Base-by-base conservation (phyloP, 2,113 vertebrate genomes). In the Eptatretus burgeri region DNA sequence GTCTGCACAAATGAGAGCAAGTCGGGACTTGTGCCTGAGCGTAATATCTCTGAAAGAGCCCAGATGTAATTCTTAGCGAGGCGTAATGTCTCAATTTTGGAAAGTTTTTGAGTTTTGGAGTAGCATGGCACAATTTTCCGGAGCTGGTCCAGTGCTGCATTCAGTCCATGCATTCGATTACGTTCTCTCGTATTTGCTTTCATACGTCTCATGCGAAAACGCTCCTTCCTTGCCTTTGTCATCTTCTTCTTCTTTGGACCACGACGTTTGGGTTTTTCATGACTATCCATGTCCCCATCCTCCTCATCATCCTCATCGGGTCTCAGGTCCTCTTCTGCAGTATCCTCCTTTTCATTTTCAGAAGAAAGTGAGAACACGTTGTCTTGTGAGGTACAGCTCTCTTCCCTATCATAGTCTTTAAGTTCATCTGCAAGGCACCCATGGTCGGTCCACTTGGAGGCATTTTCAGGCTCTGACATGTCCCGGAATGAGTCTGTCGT, bases 221-320 rank as follows among this genome's bases (percentile, higher is more conserved):
- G 79, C 73, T 98, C 89, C 68, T 88, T 13, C 5, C 91, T 82
- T 1, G 91, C 89, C 75, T 95, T 95, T 10, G 89, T 98, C 89
- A 98, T 95, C 71, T 98, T 98, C 76, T 95, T 95, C 79, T 93
- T 94, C 70, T 95, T 98, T 13, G 89, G 91, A 11, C 91, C 91
- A 9, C 91, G 78, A 62, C 85, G 75, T 69, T 95, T 98, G 65
- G 91, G 91, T 69, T 88, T 93, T 69, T 81, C 81, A 53, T 87
- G 83, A 5, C 88, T 84, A 1, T 85, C 84, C 0, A 85, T 85
- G 7, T 85, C 81, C 13, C 82, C 85, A 9, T 86, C 83, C 7
- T 91, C 85, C 0, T 85, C 84, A 1, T 78, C 82, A 0, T 84
- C 83, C 1, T 81, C 84, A 2, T 82, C 81, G 41, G 75, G 66